Percentiles rank a stretch among this genome's conserved stretches.
These are phyloP conservation scores for Gymnobelideus leadbeateri DNA, from an alignment of 2,113 vertebrate genomes.

Conservation along the genomic window DNA sequence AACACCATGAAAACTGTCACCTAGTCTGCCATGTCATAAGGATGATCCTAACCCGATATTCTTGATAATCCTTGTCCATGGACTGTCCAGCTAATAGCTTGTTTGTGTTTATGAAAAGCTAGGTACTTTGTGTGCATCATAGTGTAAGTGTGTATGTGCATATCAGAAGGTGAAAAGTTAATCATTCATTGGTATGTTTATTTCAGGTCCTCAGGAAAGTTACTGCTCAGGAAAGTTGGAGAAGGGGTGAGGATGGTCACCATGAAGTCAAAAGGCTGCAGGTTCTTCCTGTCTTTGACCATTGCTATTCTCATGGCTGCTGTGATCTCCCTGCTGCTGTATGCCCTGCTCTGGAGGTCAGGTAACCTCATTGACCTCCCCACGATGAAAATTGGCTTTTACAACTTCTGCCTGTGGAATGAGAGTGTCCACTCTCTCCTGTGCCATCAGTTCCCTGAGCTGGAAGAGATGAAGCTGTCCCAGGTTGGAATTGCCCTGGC, in stretches of 20 bases:
- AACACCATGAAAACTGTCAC: not conserved
- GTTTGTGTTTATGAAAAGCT: not conserved
- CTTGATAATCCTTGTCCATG: not conserved
- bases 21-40: not conserved
- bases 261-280: fast-evolving
- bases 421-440: constrained; percentile 30
- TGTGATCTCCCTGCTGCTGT: constrained; percentile 72
- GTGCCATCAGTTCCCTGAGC: constrained; percentile 64
- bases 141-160: not conserved
- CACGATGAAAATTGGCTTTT: constrained; percentile 82
- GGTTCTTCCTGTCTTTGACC: not conserved
- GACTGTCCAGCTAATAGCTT: too few species aligned
- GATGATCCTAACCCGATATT: not conserved
- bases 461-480: constrained; percentile 72
- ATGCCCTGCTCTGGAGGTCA: constrained; percentile 68
- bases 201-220: constrained; percentile 13
- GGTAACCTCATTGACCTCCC: constrained; percentile 80
- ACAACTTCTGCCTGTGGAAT: constrained; percentile 85
- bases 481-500: constrained; percentile 60
- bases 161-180: not conserved
- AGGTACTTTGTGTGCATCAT: not conserved
- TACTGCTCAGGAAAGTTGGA: fast-evolving
- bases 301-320: not conserved
- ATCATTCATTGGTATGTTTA: constrained; percentile 44
- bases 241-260: not conserved